phyloP scores from a whole-genome alignment of 1,140 invertebrate genomes.

The Chionoecetes opilio region DNA sequence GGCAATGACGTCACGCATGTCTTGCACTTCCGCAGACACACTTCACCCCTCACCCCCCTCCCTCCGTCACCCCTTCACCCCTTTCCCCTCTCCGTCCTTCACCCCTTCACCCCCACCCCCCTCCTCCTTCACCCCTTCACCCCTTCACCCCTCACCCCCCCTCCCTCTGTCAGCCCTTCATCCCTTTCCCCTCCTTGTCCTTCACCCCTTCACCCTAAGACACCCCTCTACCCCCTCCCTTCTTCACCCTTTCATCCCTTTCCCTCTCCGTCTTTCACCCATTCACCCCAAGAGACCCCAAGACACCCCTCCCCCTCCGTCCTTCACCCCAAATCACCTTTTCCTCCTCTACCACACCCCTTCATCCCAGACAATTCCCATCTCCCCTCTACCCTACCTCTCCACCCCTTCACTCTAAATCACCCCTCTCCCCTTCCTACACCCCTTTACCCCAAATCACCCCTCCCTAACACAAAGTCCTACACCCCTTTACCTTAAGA shows the following conservation, averaged over 20 bases:
- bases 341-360: no score
- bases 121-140: no score
- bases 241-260: not conserved
- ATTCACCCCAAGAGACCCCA: not conserved
- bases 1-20: conserved; percentile 48
- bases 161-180: no score
- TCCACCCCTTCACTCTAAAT: not conserved
- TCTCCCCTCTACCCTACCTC: not conserved
- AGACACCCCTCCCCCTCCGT: not conserved
- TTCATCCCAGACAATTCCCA: no score
- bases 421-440: not conserved
- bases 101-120: no score
- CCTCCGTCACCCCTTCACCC: no score
- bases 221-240: not conserved
- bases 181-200: no score
- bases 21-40: conserved; percentile 47
- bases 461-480: not conserved
- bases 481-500: not conserved
- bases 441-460: not conserved
- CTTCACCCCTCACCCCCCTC: no score
- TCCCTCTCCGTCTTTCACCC: not conserved
- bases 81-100: no score
- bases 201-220: no score
- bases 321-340: no score
- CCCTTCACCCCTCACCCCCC: no score